Evolutionary conservation across 2,797 vertebrate genomes (phyloP).

Genomic region (Syncerus caffer): DNA sequence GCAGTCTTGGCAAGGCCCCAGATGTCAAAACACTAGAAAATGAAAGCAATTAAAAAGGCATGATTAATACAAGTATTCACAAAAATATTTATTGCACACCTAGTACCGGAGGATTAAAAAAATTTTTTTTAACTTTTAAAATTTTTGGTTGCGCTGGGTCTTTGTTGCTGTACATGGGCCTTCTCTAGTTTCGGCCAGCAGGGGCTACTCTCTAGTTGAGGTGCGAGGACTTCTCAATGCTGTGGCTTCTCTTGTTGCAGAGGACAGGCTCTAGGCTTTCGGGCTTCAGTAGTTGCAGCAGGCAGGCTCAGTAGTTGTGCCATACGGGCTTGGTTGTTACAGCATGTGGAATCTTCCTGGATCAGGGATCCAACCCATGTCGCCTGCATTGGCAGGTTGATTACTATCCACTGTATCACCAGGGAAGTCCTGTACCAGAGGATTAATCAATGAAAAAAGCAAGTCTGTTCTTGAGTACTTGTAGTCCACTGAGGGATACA

Average conservation of each 20-base stretch:
- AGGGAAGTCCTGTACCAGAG: not conserved
- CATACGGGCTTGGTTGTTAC: not conserved
- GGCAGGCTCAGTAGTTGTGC: not conserved
- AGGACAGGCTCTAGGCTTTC: not conserved
- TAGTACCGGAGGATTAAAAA: not conserved
- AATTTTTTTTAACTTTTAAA: not conserved
- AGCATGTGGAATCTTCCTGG: not conserved
- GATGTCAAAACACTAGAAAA: not conserved
- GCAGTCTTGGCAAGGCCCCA: not conserved
- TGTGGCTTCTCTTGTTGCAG: not conserved
- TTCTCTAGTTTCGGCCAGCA: not conserved
- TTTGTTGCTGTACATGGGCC: not conserved
- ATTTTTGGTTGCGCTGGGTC: not conserved
- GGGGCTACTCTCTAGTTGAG: not conserved
- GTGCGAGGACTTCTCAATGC: fast-evolving
- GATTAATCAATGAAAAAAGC: not conserved
- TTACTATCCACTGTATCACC: not conserved
- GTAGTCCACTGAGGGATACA: not conserved
- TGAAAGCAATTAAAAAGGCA: not conserved
- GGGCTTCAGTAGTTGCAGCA: not conserved
- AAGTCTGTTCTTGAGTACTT: not conserved
- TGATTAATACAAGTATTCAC: not conserved
- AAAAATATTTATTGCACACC: not conserved
- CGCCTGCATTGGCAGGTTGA: not conserved
- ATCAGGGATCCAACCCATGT: not conserved